Evolutionary conservation across 2,113 vertebrate species (phyloP).

Genomic region (Calyptomena viridis): DNA sequence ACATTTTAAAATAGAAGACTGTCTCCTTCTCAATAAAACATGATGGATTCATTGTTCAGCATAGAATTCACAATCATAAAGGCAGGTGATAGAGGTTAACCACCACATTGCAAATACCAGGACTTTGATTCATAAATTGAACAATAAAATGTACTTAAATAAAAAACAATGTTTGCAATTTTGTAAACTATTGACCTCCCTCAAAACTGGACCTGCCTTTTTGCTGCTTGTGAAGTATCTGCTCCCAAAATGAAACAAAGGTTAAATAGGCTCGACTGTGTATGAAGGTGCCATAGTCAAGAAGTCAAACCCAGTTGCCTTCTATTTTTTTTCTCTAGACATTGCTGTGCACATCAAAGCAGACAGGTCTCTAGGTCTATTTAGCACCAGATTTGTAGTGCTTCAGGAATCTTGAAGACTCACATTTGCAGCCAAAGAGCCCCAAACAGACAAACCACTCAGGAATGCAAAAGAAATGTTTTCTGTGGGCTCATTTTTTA

Average conservation of each 20-base stretch:
- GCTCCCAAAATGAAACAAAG: background rate
- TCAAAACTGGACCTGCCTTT: background rate
- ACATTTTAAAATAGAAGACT: slow-evolving; percentile 57
- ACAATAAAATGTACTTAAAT: slow-evolving; percentile 18
- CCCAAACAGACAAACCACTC: background rate
- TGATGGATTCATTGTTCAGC: slow-evolving; percentile 57
- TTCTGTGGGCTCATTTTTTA: background rate
- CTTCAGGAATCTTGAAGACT: background rate
- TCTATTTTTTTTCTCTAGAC: background rate
- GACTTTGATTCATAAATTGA: slow-evolving; percentile 21
- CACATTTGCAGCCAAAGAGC: background rate
- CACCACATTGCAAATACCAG: slow-evolving; percentile 45
- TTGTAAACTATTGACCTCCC: slow-evolving; percentile 11
- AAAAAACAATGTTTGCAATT: background rate
- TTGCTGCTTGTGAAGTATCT: background rate
- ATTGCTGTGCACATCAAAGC: background rate
- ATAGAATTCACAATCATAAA: slow-evolving; percentile 53
- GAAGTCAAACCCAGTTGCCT: background rate
- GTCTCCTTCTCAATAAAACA: slow-evolving; percentile 59
- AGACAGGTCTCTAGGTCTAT: background rate
- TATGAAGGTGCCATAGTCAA: background rate
- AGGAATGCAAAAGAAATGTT: background rate
- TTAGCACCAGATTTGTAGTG: background rate
- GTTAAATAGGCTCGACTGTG: background rate
- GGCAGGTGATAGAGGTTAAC: slow-evolving; percentile 40